Evolutionary conservation across 2,797 vertebrate species (phyloP).

Genomic region (Protonibea diacanthus): DNA sequence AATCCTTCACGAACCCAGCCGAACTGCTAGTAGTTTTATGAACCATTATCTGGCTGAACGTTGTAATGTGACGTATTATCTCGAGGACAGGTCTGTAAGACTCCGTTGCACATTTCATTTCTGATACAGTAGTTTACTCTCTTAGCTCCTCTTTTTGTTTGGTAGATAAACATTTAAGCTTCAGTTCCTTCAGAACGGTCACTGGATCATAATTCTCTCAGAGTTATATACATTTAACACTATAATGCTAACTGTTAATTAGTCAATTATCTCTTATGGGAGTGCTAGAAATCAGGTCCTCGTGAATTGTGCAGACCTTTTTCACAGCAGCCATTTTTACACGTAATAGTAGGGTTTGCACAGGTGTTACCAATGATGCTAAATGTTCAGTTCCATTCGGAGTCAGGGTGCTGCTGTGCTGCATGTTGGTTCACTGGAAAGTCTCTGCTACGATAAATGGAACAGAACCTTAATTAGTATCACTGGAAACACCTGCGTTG

Average conservation of each 20-base stretch:
- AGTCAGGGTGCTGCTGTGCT: no score
- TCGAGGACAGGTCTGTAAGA: neutral
- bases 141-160: neutral
- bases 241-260: neutral
- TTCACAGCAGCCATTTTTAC: no score
- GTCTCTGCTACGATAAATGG: no score
- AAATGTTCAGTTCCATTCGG: no score
- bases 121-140: neutral
- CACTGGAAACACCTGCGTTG: no score
- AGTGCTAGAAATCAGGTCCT: no score
- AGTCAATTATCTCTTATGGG: no score
- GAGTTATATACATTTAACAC: neutral
- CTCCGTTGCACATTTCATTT: neutral
- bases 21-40: conserved; percentile 1
- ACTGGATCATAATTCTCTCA: neutral
- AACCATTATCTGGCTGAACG: conserved; percentile 13
- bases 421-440: no score
- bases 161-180: neutral
- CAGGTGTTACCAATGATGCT: no score
- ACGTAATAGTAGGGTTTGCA: no score
- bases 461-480: no score
- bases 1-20: neutral
- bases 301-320: neutral
- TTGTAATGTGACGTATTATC: conserved; percentile 10
- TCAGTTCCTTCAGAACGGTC: neutral